These are phyloP conservation scores for Melanocharis versteri DNA, from an alignment of 2,113 vertebrate species.

Conservation along the genomic window DNA sequence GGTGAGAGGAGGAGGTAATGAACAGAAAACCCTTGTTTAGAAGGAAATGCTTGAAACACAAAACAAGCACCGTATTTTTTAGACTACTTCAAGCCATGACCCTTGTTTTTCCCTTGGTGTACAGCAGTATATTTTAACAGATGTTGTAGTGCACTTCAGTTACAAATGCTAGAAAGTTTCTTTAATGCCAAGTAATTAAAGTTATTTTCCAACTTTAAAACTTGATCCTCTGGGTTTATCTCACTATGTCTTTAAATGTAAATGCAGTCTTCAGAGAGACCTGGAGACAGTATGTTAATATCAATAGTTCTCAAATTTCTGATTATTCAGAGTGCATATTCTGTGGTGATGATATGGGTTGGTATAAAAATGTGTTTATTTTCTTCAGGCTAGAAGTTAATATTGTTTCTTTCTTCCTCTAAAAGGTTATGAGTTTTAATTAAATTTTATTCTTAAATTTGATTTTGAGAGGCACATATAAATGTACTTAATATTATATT, in stretches of 20 bases:
- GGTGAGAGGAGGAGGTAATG: not conserved
- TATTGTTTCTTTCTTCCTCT: not conserved
- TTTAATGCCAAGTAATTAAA: not conserved
- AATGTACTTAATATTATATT: not conserved
- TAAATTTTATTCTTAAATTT: not conserved
- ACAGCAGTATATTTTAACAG: not conserved
- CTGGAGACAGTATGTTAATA: not conserved
- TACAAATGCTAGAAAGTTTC: not conserved
- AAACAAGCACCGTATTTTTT: not conserved
- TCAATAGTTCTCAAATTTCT: not conserved
- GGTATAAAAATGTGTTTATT: not conserved
- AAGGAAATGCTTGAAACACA: not conserved
- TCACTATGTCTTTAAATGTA: not conserved
- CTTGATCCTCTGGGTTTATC: not conserved
- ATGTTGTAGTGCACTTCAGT: not conserved
- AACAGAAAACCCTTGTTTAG: not conserved
- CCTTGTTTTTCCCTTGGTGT: not conserved
- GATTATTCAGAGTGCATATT: not conserved
- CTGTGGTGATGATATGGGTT: not conserved
- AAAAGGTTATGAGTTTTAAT: not conserved
- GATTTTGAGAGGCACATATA: not conserved
- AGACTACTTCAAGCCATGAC: not conserved
- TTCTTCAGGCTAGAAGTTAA: not conserved
- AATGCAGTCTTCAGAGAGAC: not conserved
- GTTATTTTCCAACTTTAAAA: not conserved